A percentile compares a stretch with the other conserved stretches of the same genome.
These are phyloP conservation scores for Sapajus apella DNA, from an alignment of 2,113 vertebrate species.

Conservation along the genomic window DNA sequence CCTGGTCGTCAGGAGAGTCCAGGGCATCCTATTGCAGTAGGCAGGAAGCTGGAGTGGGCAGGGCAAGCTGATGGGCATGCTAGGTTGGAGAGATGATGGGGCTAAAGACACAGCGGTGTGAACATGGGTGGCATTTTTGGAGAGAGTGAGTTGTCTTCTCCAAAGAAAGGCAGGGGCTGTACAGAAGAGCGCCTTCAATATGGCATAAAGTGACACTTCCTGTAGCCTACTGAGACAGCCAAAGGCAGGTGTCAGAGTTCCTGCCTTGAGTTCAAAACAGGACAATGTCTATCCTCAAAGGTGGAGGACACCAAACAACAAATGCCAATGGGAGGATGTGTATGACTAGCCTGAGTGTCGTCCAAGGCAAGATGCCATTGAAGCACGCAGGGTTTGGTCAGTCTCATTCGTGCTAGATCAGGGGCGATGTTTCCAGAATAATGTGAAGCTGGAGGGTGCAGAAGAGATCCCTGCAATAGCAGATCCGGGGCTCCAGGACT, in stretches of 20 bases:
- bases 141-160: not conserved
- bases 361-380: not conserved
- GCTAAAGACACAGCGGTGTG: not conserved
- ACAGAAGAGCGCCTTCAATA: not conserved
- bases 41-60: not conserved
- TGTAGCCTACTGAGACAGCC: not conserved
- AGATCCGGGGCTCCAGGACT: not conserved
- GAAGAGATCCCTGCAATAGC: not conserved
- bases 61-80: not conserved
- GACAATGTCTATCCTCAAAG: not conserved
- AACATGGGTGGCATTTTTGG: not conserved
- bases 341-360: not conserved
- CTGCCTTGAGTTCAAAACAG: not conserved
- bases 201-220: not conserved
- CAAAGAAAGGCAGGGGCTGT: not conserved
- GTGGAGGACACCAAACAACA: too few relatives aligned
- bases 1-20: not conserved
- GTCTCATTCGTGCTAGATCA: not conserved
- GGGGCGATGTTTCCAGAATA: not conserved
- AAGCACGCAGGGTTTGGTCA: not conserved
- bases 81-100: not conserved
- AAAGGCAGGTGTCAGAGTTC: too few relatives aligned
- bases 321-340: fast-evolving
- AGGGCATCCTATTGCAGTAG: not conserved
- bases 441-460: not conserved